These are phyloP conservation scores for Etheostoma nigrum DNA, from an alignment of 2,797 vertebrate genomes.

Conservation along the genomic window DNA sequence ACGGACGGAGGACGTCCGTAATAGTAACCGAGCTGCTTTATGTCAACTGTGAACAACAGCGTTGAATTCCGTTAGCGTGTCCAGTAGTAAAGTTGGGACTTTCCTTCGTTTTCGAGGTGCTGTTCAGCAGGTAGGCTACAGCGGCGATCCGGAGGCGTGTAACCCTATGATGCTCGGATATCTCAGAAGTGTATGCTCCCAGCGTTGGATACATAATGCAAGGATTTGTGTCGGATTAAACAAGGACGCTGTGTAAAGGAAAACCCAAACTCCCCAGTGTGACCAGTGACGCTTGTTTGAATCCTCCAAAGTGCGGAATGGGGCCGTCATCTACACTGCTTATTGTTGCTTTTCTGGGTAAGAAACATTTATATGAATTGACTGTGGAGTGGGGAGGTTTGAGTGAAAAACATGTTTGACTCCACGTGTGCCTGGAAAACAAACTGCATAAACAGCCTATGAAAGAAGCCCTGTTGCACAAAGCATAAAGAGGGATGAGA, in stretches of 20 bases:
- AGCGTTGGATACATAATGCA: constrained; percentile 56
- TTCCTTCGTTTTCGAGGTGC: neutral
- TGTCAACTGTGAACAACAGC: neutral
- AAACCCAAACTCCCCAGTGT: constrained; percentile 5
- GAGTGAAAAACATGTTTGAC: neutral
- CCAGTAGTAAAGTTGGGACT: neutral
- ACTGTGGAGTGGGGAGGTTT: neutral
- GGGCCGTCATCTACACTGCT: constrained; percentile 46
- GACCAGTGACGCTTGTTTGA: constrained; percentile 22
- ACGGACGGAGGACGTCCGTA: constrained; percentile 45
- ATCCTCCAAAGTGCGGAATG: constrained; percentile 47
- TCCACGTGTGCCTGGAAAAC: constrained; percentile 30
- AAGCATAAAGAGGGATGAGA: neutral
- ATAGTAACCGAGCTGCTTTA: constrained; percentile 18
- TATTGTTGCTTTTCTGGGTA: constrained; percentile 68
- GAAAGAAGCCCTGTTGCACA: neutral
- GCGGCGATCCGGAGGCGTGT: neutral
- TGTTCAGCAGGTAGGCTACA: neutral
- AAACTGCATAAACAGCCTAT: neutral
- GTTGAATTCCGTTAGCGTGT: neutral
- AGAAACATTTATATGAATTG: constrained; percentile 24
- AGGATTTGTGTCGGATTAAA: constrained; percentile 49
- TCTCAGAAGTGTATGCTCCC: constrained; percentile 30
- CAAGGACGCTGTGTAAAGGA: constrained; percentile 54
- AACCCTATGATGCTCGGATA: constrained; percentile 51